Evolutionary conservation across 2,113 vertebrate genomes (phyloP).

Genomic region (Burhinus oedicnemus): DNA sequence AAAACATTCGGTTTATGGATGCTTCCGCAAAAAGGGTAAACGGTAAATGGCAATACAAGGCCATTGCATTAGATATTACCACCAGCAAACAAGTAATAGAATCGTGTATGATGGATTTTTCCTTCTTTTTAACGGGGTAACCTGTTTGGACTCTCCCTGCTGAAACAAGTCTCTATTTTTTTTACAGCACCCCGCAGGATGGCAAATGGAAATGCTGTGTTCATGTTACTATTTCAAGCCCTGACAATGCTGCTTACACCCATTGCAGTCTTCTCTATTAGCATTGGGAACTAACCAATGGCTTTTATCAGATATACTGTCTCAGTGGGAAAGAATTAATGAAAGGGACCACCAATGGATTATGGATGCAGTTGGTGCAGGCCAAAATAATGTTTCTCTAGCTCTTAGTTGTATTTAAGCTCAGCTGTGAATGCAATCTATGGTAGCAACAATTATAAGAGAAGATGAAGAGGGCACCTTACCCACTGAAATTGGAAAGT

Average conservation of each 20-base stretch:
- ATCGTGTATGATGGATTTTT: not conserved
- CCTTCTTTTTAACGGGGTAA: not conserved
- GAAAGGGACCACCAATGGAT: not conserved
- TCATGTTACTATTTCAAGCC: not conserved
- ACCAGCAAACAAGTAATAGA: not conserved
- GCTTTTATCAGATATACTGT: not conserved
- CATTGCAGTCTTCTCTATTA: not conserved
- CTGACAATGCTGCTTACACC: not conserved
- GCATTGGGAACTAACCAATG: not conserved
- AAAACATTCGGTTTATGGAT: not conserved
- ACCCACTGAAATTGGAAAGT: not conserved
- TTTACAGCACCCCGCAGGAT: not conserved
- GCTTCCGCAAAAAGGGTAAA: not conserved
- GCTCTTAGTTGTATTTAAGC: not conserved
- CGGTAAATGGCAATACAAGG: not conserved
- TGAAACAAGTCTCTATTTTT: not conserved
- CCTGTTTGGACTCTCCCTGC: not conserved
- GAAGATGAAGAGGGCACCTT: not conserved
- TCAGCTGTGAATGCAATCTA: not conserved
- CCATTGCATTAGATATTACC: not conserved
- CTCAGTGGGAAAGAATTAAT: not conserved
- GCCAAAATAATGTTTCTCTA: not conserved
- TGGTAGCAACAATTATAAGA: not conserved
- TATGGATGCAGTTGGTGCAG: not conserved
- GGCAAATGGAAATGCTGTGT: not conserved